phyloP scores from a whole-genome alignment of 2,888 invertebrate genomes.

The Scaptomyza flava region DNA sequence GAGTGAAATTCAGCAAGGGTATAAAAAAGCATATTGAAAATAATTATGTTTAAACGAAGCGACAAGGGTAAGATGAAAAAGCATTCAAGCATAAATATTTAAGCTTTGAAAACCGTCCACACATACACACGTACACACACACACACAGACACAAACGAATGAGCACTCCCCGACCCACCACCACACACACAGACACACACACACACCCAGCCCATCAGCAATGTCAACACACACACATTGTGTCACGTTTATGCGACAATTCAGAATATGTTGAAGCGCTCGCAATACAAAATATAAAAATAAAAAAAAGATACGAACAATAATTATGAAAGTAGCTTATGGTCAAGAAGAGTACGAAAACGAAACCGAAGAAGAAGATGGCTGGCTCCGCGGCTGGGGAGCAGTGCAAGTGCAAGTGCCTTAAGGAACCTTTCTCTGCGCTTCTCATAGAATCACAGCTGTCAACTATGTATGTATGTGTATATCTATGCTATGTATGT shows the following conservation, averaged over 20 bases:
- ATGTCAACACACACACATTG: constrained; percentile 17
- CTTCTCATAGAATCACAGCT: constrained; percentile 41
- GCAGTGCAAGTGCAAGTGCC: constrained; percentile 70
- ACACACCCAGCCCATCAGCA: constrained; percentile 6
- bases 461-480: constrained; percentile 6
- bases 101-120: constrained; percentile 84
- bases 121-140: constrained; percentile 17
- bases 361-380: neutral
- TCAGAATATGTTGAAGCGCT: constrained; percentile 21
- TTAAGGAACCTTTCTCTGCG: constrained; percentile 62
- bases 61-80: constrained; percentile 51
- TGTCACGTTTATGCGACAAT: constrained; percentile 24
- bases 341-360: constrained; percentile 7
- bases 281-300: too few species aligned
- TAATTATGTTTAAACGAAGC: constrained; percentile 48
- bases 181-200: too few species aligned
- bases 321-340: constrained; percentile 15
- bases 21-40: constrained; percentile 36
- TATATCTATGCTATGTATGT: neutral
- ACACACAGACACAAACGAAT: constrained; percentile 19
- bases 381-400: constrained; percentile 10
- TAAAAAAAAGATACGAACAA: constrained; percentile 2
- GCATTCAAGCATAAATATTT: constrained; percentile 63
- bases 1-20: constrained; percentile 27
- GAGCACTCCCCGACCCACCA: constrained; percentile 25